Evolutionary conservation across 2,113 vertebrate genomes (phyloP).

Genomic region (Antennarius striatus): DNA sequence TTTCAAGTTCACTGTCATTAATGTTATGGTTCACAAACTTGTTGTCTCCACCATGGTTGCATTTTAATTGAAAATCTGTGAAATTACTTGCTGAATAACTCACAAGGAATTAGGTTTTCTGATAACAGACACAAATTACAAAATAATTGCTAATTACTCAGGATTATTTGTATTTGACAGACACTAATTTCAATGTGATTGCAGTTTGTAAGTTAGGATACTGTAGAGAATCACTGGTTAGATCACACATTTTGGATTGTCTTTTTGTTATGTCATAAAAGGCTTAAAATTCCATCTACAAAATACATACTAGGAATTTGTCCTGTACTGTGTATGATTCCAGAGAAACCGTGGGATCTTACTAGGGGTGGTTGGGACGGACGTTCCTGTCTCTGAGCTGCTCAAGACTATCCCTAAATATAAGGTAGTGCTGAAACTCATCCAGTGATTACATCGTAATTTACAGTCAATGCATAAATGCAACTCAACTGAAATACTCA

Average conservation of each 20-base stretch:
- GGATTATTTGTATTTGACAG: conserved; percentile 7
- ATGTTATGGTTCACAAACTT: background rate
- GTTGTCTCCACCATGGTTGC: background rate
- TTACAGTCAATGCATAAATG: too few relatives aligned
- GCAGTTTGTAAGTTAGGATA: conserved; percentile 27
- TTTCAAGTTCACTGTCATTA: background rate
- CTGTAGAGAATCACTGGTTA: conserved; percentile 17
- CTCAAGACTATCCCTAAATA: conserved; percentile 97
- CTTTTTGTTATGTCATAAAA: background rate
- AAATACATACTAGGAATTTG: conserved; percentile 13
- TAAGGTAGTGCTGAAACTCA: conserved; percentile 82
- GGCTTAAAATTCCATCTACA: background rate
- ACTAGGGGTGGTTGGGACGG: conserved; percentile 96
- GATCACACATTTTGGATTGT: background rate
- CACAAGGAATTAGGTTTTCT: conserved; percentile 16
- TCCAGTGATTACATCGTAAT: too few relatives aligned
- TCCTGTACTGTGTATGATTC: conserved; percentile 17
- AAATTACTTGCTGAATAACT: conserved; percentile 2
- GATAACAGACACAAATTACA: conserved; percentile 25
- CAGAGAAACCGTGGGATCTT: conserved; percentile 95
- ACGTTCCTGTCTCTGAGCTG: conserved; percentile 96
- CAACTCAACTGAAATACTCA: too few relatives aligned
- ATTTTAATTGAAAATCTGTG: conserved; percentile 23
- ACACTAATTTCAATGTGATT: conserved; percentile 48
- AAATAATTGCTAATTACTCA: conserved; percentile 28